Conservation (phyloP, 1,140 invertebrate species). For the Eupeodes corollae region DNA sequence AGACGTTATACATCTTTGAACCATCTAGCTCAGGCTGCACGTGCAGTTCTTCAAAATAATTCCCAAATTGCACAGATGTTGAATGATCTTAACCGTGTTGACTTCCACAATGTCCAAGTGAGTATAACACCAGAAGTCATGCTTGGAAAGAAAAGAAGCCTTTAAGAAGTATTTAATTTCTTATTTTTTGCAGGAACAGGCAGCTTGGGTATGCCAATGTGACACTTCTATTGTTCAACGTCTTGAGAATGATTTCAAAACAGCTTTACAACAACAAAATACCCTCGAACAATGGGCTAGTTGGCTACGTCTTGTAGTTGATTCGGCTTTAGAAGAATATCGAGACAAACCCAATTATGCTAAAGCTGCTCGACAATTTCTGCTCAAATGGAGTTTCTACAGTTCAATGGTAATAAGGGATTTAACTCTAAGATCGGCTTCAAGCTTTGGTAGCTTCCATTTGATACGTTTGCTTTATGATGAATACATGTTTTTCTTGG, state of each 20-base stretch:
- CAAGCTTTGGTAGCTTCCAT: constrained; percentile 98
- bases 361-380: constrained; percentile 84
- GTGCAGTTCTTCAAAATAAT: constrained; percentile 90
- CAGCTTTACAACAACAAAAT: constrained; percentile 83
- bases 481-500: constrained; percentile 98
- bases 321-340: constrained; percentile 76
- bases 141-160: not conserved
- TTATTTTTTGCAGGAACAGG: constrained; percentile 47
- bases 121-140: constrained; percentile 5
- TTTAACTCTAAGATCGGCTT: constrained; percentile 86
- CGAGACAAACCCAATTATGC: constrained; percentile 75
- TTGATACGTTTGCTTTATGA: constrained; percentile 93
- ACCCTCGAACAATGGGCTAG: constrained; percentile 92
- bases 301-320: constrained; percentile 90
- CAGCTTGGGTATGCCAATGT: constrained; percentile 96
- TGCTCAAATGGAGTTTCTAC: constrained; percentile 99
- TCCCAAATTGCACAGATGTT: constrained; percentile 96
- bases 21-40: constrained; percentile 86
- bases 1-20: constrained; percentile 96
- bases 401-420: constrained; percentile 95
- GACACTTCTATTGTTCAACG: constrained; percentile 74
- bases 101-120: constrained; percentile 93
- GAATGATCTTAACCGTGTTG: constrained; percentile 90
- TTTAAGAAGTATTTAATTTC: constrained; percentile 3
- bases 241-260: constrained; percentile 88